Base-by-base conservation (phyloP, 2,888 invertebrate species). In the Drosophila mimetica region DNA sequence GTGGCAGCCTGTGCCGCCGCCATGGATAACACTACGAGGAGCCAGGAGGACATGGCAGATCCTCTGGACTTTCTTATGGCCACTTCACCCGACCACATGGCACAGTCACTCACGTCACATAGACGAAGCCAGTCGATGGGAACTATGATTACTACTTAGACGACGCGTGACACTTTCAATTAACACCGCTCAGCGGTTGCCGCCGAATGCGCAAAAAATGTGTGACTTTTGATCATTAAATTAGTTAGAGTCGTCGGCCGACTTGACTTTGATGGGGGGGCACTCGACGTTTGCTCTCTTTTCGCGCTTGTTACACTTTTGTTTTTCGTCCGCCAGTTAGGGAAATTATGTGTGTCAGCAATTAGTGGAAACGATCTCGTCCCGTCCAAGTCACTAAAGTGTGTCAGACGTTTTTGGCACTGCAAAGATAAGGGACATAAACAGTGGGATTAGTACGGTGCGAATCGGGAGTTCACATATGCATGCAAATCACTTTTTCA, bases 271-370 rank as follows among this genome's bases (percentile, higher is more conserved):
- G 72, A 48, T 58, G 42, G 51, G 46, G 25, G 25, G 25, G 41
- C 25, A 25, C 53, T 65, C 66, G 75, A 59, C 70, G 50, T 71
- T 70, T 60, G 42, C 64, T 64, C 59, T 59, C 30, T 53, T 61
- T 46, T 51, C 51, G 65, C 63, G 51, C 50, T 64, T 28, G 39
- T 63, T 58, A 22, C 22, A 18, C 39, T 39, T 39, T 28, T 18
- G n/a, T 48, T 41, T 58, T 64, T 25, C 1, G 22, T 22, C 65
- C 55, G 65, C 54, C 74, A 86, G 77, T 72, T 86, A 65, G 63
- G 63, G 48, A 73, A 79, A 76, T 82, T 81, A 87, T 87, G 52
- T 61, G 28, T 70, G 86, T 82, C 87, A 79, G 72, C 82, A 86
- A 79, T 87, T 85, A 76, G 74, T 71, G 64, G 64, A 51, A 28